These are phyloP conservation scores for Caenorhabditis angaria DNA, from an alignment of 2,888 invertebrate species.

Conservation along the genomic window DNA sequence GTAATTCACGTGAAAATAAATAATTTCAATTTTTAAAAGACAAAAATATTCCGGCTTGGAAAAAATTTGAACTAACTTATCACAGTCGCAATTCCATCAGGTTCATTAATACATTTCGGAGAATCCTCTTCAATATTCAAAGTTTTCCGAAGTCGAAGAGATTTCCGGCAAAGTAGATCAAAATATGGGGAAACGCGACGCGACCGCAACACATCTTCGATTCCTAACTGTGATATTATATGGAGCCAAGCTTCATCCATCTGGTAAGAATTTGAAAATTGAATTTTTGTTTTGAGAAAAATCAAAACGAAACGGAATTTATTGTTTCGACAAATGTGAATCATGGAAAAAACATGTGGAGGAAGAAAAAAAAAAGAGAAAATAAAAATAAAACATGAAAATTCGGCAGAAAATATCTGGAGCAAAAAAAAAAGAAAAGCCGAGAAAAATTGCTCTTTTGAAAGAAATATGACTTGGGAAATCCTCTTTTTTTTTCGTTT, in stretches of 20 bases:
- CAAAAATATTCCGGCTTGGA: background rate
- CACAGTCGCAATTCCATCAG: slow-evolving; percentile 21
- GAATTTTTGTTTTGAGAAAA: too few relatives aligned
- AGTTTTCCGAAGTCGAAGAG: slow-evolving; percentile 14
- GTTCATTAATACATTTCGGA: slow-evolving; percentile 12
- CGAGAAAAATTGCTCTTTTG: too few relatives aligned
- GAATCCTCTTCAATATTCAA: slow-evolving; percentile 33
- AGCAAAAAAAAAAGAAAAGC: too few relatives aligned
- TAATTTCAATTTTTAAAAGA: background rate
- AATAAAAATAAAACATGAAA: too few relatives aligned
- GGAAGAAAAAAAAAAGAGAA: too few relatives aligned
- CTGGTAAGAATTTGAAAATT: background rate
- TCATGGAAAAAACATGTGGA: too few relatives aligned
- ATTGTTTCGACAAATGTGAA: too few relatives aligned
- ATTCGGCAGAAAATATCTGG: too few relatives aligned
- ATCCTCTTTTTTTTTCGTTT: too few relatives aligned
- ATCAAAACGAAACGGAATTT: too few relatives aligned
- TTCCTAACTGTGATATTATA: slow-evolving; percentile 15
- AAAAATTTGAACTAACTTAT: slow-evolving; percentile 10
- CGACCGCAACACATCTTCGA: slow-evolving; percentile 28
- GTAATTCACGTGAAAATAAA: slow-evolving; percentile 16
- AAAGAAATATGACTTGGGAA: too few relatives aligned
- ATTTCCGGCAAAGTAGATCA: slow-evolving; percentile 16
- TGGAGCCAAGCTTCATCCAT: slow-evolving; percentile 44
- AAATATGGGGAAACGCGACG: slow-evolving; percentile 16